Conservation (phyloP, 2,888 invertebrate species). For the Agriopis aurantiaria region DNA sequence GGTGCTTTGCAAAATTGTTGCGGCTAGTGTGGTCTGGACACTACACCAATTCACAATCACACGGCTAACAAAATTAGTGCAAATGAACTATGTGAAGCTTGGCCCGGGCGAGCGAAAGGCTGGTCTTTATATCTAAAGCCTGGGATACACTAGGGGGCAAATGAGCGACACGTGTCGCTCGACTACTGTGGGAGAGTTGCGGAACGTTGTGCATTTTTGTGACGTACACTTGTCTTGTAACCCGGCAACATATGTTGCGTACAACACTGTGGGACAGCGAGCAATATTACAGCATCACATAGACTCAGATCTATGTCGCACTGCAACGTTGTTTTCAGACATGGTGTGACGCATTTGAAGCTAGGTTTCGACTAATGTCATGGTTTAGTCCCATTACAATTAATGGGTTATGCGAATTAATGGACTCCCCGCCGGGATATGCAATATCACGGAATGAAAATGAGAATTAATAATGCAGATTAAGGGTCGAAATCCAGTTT, state of each 20-base stretch:
- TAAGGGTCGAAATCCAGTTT: too few species aligned
- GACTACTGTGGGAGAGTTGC: neutral
- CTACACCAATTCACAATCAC: slow-evolving; percentile 38
- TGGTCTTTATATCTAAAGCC: slow-evolving; percentile 24
- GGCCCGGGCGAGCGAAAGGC: slow-evolving; percentile 29
- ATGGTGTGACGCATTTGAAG: neutral
- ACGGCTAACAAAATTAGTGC: slow-evolving; percentile 35
- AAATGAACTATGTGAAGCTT: slow-evolving; percentile 36
- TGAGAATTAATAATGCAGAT: too few species aligned
- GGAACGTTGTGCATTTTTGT: neutral
- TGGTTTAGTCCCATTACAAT: neutral
- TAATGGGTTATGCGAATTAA: too few species aligned
- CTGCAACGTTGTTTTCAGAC: neutral
- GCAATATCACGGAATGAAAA: too few species aligned
- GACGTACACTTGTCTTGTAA: neutral
- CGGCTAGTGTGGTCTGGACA: slow-evolving; percentile 60
- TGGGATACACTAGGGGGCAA: slow-evolving; percentile 20
- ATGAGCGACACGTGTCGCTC: neutral
- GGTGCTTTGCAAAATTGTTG: slow-evolving; percentile 58
- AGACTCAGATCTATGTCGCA: too few species aligned
- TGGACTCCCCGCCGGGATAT: too few species aligned
- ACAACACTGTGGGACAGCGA: too few species aligned
- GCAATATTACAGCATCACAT: too few species aligned
- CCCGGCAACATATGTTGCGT: neutral
- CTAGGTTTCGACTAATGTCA: neutral